phyloP scores from a whole-genome alignment of 2,888 invertebrate species.

The Archips crataeganus region DNA sequence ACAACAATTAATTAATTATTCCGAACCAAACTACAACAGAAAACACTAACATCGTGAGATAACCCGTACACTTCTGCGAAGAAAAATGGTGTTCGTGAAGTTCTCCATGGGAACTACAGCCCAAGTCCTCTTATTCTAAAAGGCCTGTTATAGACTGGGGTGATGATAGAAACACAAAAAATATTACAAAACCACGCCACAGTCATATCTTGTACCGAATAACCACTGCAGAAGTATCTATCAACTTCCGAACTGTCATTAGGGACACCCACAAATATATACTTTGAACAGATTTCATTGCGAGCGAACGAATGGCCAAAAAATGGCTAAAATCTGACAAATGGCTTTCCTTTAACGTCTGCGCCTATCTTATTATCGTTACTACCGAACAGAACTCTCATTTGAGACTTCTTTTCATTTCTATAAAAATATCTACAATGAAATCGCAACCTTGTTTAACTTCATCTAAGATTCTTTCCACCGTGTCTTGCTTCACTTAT shows the following conservation, averaged over 20 bases:
- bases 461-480: conserved; percentile 54
- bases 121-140: too few relatives aligned
- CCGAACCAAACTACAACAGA: too few relatives aligned
- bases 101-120: too few relatives aligned
- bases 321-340: conserved; percentile 85
- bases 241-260: conserved; percentile 67
- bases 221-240: conserved; percentile 15
- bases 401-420: conserved; percentile 77
- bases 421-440: conserved; percentile 51
- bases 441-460: conserved; percentile 52
- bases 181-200: too few relatives aligned
- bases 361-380: conserved; percentile 86
- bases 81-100: too few relatives aligned
- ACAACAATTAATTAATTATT: too few relatives aligned
- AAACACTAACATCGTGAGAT: too few relatives aligned
- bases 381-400: conserved; percentile 84
- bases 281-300: conserved; percentile 81
- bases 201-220: too few relatives aligned
- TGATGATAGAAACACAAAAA: too few relatives aligned
- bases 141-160: too few relatives aligned
- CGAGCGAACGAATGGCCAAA: conserved; percentile 79
- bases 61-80: too few relatives aligned
- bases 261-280: conserved; percentile 74
- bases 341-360: conserved; percentile 86
- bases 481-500: conserved; percentile 50